Evolutionary conservation across 1,140 invertebrate genomes (phyloP).

Genomic region (Drosophila auraria): DNA sequence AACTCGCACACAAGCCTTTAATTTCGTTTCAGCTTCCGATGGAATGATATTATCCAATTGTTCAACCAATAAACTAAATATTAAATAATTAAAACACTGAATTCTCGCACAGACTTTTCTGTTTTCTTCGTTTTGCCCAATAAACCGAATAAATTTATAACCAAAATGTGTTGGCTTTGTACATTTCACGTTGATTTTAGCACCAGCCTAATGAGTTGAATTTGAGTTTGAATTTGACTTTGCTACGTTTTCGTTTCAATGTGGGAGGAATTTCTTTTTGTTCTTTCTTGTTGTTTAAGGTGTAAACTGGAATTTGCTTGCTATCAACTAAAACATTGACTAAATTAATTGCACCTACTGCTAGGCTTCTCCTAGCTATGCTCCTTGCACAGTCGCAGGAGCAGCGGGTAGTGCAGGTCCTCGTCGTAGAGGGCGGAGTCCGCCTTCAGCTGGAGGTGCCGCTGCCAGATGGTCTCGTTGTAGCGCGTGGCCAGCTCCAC

Average conservation of each 20-base stretch:
- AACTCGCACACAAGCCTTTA: neutral
- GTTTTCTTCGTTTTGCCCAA: neutral
- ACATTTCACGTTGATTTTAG: conserved; percentile 10
- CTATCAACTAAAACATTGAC: conserved; percentile 79
- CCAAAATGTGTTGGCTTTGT: conserved; percentile 2
- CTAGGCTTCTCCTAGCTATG: conserved; percentile 59
- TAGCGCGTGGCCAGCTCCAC: conserved; percentile 87
- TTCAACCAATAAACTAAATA: conserved; percentile 10
- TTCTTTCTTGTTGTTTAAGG: conserved; percentile 55
- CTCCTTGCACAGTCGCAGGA: conserved; percentile 87
- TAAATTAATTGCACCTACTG: conserved; percentile 64
- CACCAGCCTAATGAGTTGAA: conserved; percentile 49
- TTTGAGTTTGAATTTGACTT: neutral
- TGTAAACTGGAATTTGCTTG: conserved; percentile 81
- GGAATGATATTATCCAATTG: conserved; percentile 20
- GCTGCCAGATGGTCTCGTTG: conserved; percentile 88
- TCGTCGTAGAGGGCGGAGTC: conserved; percentile 88
- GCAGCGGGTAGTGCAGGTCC: conserved; percentile 89
- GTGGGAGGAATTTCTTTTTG: conserved; percentile 60
- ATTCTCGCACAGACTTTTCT: neutral
- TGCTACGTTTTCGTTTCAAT: conserved; percentile 39
- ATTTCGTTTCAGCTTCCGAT: neutral
- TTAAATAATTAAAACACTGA: conserved; percentile 4
- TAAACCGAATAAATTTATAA: conserved; percentile 22
- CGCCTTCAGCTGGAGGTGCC: conserved; percentile 87